These are phyloP conservation scores for Anastrepha ludens DNA, from an alignment of 1,140 invertebrate genomes.

Conservation along the genomic window DNA sequence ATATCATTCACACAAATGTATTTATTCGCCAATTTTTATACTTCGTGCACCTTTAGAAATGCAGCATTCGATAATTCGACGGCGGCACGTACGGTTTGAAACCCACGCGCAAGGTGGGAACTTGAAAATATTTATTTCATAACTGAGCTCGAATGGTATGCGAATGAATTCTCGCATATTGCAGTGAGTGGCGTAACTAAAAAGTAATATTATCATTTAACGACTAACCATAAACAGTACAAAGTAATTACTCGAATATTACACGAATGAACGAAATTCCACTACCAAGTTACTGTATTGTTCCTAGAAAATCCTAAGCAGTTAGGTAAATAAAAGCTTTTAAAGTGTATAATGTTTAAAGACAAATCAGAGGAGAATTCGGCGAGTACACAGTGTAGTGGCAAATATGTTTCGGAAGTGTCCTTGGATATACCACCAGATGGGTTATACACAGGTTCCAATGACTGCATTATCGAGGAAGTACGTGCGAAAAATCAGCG, in stretches of 20 bases:
- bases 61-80: constrained; percentile 10
- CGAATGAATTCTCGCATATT: background rate
- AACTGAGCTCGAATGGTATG: background rate
- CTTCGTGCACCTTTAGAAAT: background rate
- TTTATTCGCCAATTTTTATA: background rate
- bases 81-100: constrained; percentile 24
- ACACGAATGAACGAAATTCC: background rate
- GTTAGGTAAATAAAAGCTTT: too few relatives aligned
- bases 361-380: constrained; percentile 14
- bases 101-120: background rate
- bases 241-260: background rate
- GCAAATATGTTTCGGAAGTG: constrained; percentile 61
- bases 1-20: background rate
- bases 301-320: too few relatives aligned
- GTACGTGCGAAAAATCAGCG: constrained; percentile 59
- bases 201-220: constrained; percentile 21
- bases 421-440: constrained; percentile 71
- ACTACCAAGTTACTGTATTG: background rate
- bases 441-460: constrained; percentile 67
- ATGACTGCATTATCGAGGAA: constrained; percentile 69
- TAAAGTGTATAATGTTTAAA: background rate
- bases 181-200: background rate
- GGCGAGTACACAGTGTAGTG: constrained; percentile 8
- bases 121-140: background rate
- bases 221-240: background rate